Evolutionary conservation across 2,797 vertebrate species (phyloP).

Genomic region (Ara ararauna): DNA sequence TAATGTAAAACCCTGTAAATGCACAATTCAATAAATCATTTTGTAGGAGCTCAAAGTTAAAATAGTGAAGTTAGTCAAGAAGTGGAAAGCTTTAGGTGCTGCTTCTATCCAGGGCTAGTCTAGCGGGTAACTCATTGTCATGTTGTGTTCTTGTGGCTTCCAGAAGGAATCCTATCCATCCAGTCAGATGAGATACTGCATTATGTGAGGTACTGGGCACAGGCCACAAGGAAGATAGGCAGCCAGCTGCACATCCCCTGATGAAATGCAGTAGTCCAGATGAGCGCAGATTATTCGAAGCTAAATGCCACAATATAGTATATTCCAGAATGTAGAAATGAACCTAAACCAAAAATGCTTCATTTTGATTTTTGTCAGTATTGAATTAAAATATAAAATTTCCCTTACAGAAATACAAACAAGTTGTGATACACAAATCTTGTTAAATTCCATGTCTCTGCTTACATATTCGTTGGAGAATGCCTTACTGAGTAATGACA

Average conservation of each 20-base stretch:
- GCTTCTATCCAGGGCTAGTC: not conserved
- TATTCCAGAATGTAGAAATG: not conserved
- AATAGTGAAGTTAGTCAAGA: not conserved
- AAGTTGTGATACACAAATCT: not conserved
- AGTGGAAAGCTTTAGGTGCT: not conserved
- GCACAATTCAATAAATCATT: not conserved
- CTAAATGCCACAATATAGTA: not conserved
- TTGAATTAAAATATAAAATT: not conserved
- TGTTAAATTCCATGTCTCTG: not conserved
- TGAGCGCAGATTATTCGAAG: not conserved
- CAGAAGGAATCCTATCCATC: not conserved
- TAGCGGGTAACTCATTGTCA: not conserved
- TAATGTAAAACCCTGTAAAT: not conserved
- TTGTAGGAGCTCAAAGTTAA: not conserved
- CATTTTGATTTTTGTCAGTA: not conserved
- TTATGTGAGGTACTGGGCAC: not conserved
- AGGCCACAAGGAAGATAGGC: not conserved
- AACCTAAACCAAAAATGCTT: not conserved
- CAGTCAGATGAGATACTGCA: not conserved
- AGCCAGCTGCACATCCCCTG: not conserved
- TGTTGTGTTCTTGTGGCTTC: not conserved
- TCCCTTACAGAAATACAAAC: not conserved
- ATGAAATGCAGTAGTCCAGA: not conserved
- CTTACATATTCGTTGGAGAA: not conserved
- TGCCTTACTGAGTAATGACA: not conserved